phyloP scores from a whole-genome alignment of 2,113 vertebrate species.

The Callipepla squamata region DNA sequence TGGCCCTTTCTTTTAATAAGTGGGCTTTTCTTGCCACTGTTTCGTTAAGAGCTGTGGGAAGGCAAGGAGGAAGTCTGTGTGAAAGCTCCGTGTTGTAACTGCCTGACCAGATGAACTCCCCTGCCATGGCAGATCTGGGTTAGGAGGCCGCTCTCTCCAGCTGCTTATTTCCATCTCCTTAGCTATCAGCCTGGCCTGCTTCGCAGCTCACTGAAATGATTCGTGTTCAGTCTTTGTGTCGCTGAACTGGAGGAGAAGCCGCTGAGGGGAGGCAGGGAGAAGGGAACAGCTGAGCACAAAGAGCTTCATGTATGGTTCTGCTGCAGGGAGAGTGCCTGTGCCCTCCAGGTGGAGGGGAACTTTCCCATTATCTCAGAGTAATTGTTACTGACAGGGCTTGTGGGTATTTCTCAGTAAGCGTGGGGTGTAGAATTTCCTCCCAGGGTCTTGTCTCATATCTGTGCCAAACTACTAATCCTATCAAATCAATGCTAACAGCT shows the following conservation, averaged over 20 bases:
- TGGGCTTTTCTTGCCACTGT: not conserved
- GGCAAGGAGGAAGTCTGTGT: not conserved
- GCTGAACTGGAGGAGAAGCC: not conserved
- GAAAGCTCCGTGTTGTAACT: not conserved
- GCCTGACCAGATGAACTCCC: not conserved
- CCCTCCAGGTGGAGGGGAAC: not conserved
- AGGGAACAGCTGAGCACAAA: not conserved
- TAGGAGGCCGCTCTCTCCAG: conserved; percentile 39
- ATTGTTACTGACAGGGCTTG: not conserved
- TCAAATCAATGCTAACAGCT: not conserved
- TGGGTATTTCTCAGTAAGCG: not conserved
- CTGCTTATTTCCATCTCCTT: not conserved
- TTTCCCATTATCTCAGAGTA: not conserved
- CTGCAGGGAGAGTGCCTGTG: not conserved
- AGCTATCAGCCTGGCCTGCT: not conserved
- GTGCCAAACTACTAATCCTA: not conserved
- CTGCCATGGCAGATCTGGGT: not conserved
- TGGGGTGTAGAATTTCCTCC: not conserved
- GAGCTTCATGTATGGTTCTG: not conserved
- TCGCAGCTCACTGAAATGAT: not conserved
- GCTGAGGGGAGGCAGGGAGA: not conserved
- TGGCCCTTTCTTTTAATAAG: not conserved
- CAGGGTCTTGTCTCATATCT: not conserved
- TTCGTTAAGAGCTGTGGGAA: not conserved
- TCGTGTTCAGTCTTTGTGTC: not conserved